Conservation (phyloP, 2,888 invertebrate species). For the Athetis lepigone region DNA sequence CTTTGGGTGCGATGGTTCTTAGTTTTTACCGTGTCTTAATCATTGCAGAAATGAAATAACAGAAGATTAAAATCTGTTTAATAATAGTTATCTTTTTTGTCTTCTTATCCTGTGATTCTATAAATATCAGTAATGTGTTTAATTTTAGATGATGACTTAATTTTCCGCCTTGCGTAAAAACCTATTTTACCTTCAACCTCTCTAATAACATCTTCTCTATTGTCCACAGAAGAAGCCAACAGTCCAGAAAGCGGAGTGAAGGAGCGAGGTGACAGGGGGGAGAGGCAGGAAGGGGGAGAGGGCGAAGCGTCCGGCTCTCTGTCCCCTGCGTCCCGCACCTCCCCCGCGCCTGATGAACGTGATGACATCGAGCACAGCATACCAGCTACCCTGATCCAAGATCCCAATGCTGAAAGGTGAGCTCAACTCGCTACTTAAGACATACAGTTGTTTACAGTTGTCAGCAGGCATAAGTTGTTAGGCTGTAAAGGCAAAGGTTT, state of each 20-base stretch:
- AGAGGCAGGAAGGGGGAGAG: conserved; percentile 86
- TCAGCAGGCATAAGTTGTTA: neutral
- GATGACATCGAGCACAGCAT: conserved; percentile 90
- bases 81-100: neutral
- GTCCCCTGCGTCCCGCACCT: conserved; percentile 78
- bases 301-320: conserved; percentile 86
- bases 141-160: neutral
- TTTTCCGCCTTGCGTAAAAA: neutral
- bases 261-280: conserved; percentile 84
- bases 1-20: neutral
- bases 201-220: conserved; percentile 57
- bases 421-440: neutral
- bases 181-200: neutral
- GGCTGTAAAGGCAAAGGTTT: neutral
- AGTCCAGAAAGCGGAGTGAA: conserved; percentile 91
- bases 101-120: conserved; percentile 1
- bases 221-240: conserved; percentile 90
- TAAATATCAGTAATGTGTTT: neutral
- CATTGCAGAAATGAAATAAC: neutral
- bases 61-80: neutral
- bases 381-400: conserved; percentile 89
- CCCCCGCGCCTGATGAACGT: conserved; percentile 83
- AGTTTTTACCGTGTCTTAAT: neutral
- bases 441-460: neutral
- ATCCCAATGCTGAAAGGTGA: conserved; percentile 88